Base-by-base conservation (phyloP, 2,113 vertebrate species). In the Tachysurus vachellii region DNA sequence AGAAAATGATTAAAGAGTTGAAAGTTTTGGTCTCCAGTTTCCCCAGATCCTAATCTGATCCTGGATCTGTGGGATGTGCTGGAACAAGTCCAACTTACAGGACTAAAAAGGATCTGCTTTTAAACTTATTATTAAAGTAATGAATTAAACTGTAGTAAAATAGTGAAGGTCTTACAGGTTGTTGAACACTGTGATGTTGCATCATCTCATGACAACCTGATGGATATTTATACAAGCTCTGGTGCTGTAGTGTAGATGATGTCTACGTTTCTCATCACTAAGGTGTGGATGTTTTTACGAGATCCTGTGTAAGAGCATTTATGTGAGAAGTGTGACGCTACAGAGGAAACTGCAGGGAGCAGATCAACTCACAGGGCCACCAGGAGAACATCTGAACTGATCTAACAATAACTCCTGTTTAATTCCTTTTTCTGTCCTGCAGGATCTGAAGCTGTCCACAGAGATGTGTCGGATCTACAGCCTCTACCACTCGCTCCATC, bases 401-500 rank as follows among this genome's bases (percentile, higher is more conserved):
- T 9, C 75, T 77, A 14, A 28, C 23, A 66, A 0, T 62, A 44
- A 83, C 19, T 13, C 50, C 50, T 23, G 50, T 64, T 28, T 68
- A 31, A 12, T 57, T 36, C 57, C 59, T 68, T 54, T 81, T 17
- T 84, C 17, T 71, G 36, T 83, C 16, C 31, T 80, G 3, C 75
- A 98, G 97, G 97, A 97, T 92, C 96, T 97, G 93, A 97, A 96
- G 91, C 95, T 98, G 53, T 97, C 97, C 75, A 92, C 95, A 19
- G 97, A 97, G 85, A 95, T 95, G 54, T 97, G 96, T 14, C 94
- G 95, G 62, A 96, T 97, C 92, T 98, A 97, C 93, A 97, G 96
- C 53, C 96, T 98, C 62, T 98, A 97, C 92, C 97, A 98, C 91
- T 97, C 97, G 14, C 95, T 98, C 84, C 97, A 98, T 92, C 97